phyloP scores from a whole-genome alignment of 2,797 vertebrate genomes.

The Dermochelys coriacea region DNA sequence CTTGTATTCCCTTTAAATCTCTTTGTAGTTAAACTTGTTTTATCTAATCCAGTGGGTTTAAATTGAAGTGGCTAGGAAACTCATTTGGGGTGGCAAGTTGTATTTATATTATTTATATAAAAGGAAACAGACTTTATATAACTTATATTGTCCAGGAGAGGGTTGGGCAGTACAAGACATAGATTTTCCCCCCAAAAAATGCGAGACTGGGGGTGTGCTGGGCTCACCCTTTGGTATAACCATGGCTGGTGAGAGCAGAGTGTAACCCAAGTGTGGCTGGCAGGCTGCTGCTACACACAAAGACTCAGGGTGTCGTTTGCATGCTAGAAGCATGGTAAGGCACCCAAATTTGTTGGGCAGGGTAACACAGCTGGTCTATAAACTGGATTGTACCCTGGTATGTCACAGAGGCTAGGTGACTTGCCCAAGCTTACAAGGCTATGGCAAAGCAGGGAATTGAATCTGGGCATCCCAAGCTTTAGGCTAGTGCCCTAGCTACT shows the following conservation, averaged over 20 bases:
- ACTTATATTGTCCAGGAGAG: neutral
- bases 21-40: neutral
- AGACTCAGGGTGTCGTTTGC: neutral
- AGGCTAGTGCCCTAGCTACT: neutral
- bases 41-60: neutral
- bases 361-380: neutral
- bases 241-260: neutral
- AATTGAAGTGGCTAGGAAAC: neutral
- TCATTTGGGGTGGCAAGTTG: neutral
- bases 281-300: neutral
- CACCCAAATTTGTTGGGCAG: neutral
- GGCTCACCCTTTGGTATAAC: neutral
- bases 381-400: neutral
- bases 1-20: neutral
- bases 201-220: neutral
- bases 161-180: neutral
- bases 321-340: neutral
- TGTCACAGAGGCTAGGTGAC: neutral
- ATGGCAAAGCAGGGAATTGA: neutral
- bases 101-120: neutral
- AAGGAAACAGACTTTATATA: neutral
- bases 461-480: neutral
- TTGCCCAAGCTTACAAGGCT: neutral
- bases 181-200: neutral
- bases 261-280: neutral